Conservation (phyloP, 2,113 vertebrate species). For the Ramphastos sulfuratus region DNA sequence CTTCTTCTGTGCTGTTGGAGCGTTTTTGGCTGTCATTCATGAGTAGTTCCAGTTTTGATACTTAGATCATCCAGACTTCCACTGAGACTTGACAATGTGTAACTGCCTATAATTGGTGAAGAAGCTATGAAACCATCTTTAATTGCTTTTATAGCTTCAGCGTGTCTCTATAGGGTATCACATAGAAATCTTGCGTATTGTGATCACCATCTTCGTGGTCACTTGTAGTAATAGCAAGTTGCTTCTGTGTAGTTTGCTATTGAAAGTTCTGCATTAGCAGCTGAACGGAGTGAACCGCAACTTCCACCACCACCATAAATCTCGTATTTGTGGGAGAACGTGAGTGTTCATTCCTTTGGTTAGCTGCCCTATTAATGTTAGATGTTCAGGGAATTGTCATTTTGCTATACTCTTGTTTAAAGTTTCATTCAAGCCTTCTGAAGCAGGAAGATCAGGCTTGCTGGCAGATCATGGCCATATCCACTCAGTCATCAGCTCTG, state of each 20-base stretch:
- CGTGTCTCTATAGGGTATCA: not conserved
- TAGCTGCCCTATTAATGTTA: not conserved
- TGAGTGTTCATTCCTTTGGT: not conserved
- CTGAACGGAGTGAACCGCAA: not conserved
- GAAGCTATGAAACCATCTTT: not conserved
- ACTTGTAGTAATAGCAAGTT: not conserved
- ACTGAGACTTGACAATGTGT: not conserved
- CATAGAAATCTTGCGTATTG: not conserved
- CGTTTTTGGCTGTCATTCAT: not conserved
- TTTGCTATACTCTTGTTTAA: not conserved
- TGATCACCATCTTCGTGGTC: not conserved
- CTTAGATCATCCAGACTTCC: not conserved
- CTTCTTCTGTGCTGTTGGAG: not conserved
- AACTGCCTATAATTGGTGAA: not conserved
- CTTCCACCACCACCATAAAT: rapidly evolving
- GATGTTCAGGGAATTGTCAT: not conserved
- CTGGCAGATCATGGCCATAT: not conserved
- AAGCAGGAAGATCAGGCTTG: not conserved
- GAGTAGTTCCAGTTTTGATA: not conserved
- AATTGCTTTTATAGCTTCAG: not conserved
- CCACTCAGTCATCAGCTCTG: not conserved
- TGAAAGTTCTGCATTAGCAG: not conserved
- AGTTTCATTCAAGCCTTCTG: not conserved
- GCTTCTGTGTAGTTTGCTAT: not conserved
- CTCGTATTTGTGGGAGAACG: not conserved